Evolutionary conservation across 2,888 invertebrate genomes (phyloP).

Genomic region (Chymomyza amoena): DNA sequence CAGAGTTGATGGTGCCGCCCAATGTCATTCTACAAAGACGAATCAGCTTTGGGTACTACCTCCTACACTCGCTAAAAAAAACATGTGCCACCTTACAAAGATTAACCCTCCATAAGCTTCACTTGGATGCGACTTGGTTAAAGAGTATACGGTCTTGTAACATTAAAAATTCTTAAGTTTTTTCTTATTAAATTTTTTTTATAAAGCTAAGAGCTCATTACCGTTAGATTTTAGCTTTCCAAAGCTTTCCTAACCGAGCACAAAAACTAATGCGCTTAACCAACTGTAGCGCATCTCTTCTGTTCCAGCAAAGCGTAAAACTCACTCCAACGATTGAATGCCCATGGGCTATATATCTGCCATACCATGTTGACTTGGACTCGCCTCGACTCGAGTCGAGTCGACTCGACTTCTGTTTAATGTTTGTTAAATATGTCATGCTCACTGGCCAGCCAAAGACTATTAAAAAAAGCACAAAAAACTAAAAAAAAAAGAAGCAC

Average conservation of each 20-base stretch:
- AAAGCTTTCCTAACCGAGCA: neutral
- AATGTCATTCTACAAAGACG: too few species aligned
- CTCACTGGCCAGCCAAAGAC: neutral
- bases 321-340: slow-evolving; percentile 34
- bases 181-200: too few species aligned
- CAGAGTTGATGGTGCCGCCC: too few species aligned
- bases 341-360: slow-evolving; percentile 14
- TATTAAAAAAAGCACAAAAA: neutral
- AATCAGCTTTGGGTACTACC: too few species aligned
- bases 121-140: too few species aligned
- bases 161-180: too few species aligned
- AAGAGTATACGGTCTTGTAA: too few species aligned
- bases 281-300: slow-evolving; percentile 25
- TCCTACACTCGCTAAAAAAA: too few species aligned
- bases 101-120: too few species aligned
- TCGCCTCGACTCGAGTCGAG: slow-evolving; percentile 10
- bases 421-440: slow-evolving; percentile 1
- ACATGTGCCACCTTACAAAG: too few species aligned
- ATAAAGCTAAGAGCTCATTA: neutral
- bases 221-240: neutral
- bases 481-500: too few species aligned
- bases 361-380: neutral
- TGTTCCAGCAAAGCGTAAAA: slow-evolving; percentile 51
- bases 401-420: slow-evolving; percentile 8
- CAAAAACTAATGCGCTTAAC: neutral